These are phyloP conservation scores for Ceraclea dissimilis DNA, from an alignment of 2,888 invertebrate genomes.

Conservation along the genomic window DNA sequence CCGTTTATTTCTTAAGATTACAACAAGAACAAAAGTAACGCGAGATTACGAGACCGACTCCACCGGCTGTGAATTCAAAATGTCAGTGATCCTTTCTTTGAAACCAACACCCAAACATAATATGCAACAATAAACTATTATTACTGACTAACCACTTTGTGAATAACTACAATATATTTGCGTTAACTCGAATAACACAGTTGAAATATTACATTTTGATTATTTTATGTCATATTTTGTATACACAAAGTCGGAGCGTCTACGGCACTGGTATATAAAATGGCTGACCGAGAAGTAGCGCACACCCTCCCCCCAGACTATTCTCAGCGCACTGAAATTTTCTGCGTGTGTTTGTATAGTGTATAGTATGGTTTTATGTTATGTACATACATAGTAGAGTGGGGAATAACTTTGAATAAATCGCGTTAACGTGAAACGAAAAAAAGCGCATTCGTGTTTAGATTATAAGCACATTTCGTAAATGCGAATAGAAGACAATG, in stretches of 20 bases:
- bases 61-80: slow-evolving; percentile 14
- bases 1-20: too few relatives aligned
- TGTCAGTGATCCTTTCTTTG: slow-evolving; percentile 12
- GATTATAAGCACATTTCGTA: too few relatives aligned
- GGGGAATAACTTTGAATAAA: too few relatives aligned
- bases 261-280: slow-evolving; percentile 2
- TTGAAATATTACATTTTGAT: slow-evolving; percentile 3
- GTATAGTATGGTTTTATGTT: too few relatives aligned
- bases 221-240: slow-evolving; percentile 15
- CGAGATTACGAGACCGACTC: too few relatives aligned
- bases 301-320: slow-evolving; percentile 12
- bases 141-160: background rate
- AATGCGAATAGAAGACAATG: too few relatives aligned
- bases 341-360: too few relatives aligned
- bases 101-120: slow-evolving; percentile 23
- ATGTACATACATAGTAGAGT: too few relatives aligned
- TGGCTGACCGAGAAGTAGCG: slow-evolving; percentile 6
- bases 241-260: slow-evolving; percentile 6
- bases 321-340: slow-evolving; percentile 11
- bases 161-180: background rate
- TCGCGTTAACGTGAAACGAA: too few relatives aligned
- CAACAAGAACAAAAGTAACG: too few relatives aligned
- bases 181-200: background rate
- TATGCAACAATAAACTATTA: background rate
- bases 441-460: too few relatives aligned